phyloP scores from a whole-genome alignment of 2,888 invertebrate genomes.

The Nemotelus pantherinus region DNA sequence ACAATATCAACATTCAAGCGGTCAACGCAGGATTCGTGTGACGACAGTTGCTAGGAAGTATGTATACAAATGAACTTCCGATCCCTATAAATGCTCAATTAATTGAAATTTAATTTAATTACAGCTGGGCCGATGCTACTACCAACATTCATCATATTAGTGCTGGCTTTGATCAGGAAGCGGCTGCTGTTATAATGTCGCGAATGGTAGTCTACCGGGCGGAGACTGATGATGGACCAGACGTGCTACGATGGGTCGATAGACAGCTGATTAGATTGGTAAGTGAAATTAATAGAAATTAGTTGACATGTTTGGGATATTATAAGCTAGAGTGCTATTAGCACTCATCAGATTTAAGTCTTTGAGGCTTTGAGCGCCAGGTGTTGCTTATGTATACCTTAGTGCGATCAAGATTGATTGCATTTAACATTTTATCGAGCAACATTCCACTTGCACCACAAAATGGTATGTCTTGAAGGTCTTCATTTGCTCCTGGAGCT shows the following conservation, averaged over 20 bases:
- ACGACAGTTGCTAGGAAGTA: constrained; percentile 97
- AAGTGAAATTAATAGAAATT: constrained; percentile 53
- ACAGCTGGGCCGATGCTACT: constrained; percentile 94
- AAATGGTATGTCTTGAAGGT: too few relatives aligned
- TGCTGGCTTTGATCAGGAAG: constrained; percentile 97
- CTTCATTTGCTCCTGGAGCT: too few relatives aligned
- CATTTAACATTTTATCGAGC: too few relatives aligned
- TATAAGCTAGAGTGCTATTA: too few relatives aligned
- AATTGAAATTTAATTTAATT: neutral
- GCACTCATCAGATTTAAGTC: too few relatives aligned
- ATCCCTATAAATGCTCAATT: too few relatives aligned
- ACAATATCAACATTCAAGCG: constrained; percentile 97
- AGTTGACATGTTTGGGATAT: neutral
- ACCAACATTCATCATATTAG: constrained; percentile 89
- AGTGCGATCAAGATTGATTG: too few relatives aligned
- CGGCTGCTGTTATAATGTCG: constrained; percentile 97
- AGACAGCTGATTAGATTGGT: constrained; percentile 96
- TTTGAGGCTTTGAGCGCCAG: too few relatives aligned
- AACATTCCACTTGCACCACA: too few relatives aligned
- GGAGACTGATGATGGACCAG: constrained; percentile 94
- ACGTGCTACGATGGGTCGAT: constrained; percentile 98
- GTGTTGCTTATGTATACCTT: too few relatives aligned
- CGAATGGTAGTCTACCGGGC: constrained; percentile 96
- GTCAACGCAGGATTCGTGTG: constrained; percentile 93
- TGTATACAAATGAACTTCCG: constrained; percentile 54